Conservation (phyloP, 2,888 invertebrate genomes). For the Pantelozetes paolii region DNA sequence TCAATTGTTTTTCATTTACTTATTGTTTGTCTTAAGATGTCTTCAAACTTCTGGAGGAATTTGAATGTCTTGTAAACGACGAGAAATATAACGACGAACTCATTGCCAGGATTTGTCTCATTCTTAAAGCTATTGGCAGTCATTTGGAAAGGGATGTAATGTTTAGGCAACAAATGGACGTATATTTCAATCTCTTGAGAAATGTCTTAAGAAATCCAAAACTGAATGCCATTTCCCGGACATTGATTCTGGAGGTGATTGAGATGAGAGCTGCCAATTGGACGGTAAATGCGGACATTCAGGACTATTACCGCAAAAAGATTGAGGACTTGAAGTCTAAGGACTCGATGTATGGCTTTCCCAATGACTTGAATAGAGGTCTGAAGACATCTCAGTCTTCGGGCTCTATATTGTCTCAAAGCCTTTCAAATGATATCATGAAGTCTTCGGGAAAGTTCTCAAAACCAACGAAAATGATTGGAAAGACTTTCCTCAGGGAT, state of each 20-base stretch:
- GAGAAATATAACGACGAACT: slow-evolving; percentile 64
- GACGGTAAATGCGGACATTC: slow-evolving; percentile 77
- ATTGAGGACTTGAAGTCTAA: slow-evolving; percentile 54
- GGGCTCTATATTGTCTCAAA: neutral
- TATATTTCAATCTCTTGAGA: slow-evolving; percentile 75
- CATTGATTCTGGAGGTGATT: slow-evolving; percentile 83
- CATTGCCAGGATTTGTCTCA: slow-evolving; percentile 71
- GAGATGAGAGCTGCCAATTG: slow-evolving; percentile 87
- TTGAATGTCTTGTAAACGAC: neutral
- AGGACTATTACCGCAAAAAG: slow-evolving; percentile 67
- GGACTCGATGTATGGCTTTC: too few relatives aligned
- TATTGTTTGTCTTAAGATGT: neutral
- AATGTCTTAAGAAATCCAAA: slow-evolving; percentile 83
- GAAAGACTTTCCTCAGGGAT: slow-evolving; percentile 89
- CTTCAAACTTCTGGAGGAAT: neutral
- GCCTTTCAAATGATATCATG: slow-evolving; percentile 72
- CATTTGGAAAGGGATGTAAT: slow-evolving; percentile 67
- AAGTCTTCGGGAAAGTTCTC: slow-evolving; percentile 82
- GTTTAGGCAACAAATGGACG: slow-evolving; percentile 77
- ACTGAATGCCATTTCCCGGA: slow-evolving; percentile 76
- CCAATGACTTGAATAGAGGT: neutral
- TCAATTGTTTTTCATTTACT: too few relatives aligned
- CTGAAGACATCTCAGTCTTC: slow-evolving; percentile 32
- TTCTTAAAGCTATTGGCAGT: slow-evolving; percentile 68
- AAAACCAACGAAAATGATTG: slow-evolving; percentile 82